A percentile compares a stretch with the other conserved stretches of the same genome.
Conservation (phyloP, 2,888 invertebrate genomes). For the Ferrisia virgata region DNA sequence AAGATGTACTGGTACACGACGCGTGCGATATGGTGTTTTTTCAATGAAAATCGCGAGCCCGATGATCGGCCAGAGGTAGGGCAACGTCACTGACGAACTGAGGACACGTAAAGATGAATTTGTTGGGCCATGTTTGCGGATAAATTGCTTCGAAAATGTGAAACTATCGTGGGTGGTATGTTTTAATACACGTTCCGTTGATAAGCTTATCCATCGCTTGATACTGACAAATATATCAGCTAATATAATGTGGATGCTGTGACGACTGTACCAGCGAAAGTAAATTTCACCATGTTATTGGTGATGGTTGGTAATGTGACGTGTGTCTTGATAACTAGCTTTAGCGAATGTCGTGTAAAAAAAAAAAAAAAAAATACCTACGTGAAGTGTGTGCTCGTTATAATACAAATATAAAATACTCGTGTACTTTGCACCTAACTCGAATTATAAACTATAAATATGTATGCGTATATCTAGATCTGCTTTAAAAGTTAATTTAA, state of each 20-base stretch:
- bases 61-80: neutral
- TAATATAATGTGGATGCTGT: neutral
- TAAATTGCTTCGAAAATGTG: neutral
- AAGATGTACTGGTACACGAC: constrained; percentile 18
- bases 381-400: too few relatives aligned
- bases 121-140: constrained; percentile 3
- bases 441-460: too few relatives aligned
- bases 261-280: too few relatives aligned
- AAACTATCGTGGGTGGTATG: constrained; percentile 10
- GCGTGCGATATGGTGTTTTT: constrained; percentile 26
- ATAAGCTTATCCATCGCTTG: neutral
- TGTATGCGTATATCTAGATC: too few relatives aligned
- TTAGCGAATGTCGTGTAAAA: too few relatives aligned
- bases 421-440: too few relatives aligned
- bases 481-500: too few relatives aligned
- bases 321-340: too few relatives aligned
- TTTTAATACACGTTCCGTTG: neutral
- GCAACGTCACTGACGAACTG: neutral
- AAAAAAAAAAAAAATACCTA: too few relatives aligned
- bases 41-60: neutral
- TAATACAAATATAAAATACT: too few relatives aligned
- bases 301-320: too few relatives aligned
- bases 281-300: too few relatives aligned
- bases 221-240: neutral
- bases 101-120: neutral